These are phyloP conservation scores for Elachura formosa DNA, from an alignment of 2,113 vertebrate genomes.

Conservation along the genomic window DNA sequence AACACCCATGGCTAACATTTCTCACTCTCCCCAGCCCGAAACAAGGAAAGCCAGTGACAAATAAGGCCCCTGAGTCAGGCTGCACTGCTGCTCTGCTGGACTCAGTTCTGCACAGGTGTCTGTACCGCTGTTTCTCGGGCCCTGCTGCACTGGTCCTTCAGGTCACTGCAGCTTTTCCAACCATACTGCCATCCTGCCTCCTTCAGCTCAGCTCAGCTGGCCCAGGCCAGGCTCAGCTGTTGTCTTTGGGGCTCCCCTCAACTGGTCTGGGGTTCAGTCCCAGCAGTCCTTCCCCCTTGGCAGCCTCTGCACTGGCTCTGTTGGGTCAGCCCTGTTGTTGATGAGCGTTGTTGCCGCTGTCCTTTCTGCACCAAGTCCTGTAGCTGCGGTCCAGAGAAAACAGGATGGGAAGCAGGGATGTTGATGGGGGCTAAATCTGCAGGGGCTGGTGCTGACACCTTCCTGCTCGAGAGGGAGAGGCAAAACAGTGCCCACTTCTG, in stretches of 20 bases:
- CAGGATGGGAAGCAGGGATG: not conserved
- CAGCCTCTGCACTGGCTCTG: not conserved
- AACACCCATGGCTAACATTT: not conserved
- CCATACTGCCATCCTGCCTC: not conserved
- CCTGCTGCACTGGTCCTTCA: accelerated
- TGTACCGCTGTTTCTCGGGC: accelerated
- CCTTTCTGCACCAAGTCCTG: not conserved
- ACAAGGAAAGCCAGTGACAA: not conserved
- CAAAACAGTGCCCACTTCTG: not conserved
- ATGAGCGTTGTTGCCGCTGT: accelerated
- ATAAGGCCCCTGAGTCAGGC: not conserved
- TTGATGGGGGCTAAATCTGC: not conserved
- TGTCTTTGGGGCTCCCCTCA: not conserved
- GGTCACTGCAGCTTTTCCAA: accelerated
- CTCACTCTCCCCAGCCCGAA: too few species aligned
- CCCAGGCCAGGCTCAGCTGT: not conserved
- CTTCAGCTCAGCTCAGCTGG: not conserved
- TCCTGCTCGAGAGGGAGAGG: not conserved
- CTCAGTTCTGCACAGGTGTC: not conserved
- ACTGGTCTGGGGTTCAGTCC: accelerated
- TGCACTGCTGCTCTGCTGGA: not conserved
- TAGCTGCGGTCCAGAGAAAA: accelerated
- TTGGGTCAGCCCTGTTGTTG: not conserved
- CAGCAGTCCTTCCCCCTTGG: accelerated
- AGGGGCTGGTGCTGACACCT: not conserved